Base-by-base conservation (phyloP, 2,113 vertebrate species). In the Notechis scutatus region DNA sequence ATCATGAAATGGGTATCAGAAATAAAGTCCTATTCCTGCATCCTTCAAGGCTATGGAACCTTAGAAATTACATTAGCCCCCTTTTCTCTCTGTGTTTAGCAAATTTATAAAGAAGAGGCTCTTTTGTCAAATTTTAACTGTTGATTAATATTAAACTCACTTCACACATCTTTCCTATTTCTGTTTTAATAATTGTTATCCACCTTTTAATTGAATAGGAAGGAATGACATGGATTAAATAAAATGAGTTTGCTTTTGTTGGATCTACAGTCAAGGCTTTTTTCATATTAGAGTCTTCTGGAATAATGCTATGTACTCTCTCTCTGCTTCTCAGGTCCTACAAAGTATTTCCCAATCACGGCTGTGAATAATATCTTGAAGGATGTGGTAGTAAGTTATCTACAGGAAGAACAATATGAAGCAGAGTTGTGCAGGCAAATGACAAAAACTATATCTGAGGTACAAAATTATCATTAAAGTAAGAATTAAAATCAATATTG, bases 371-470 rank as follows among this genome's bases (percentile, higher is more conserved):
- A 95, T 23, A 98, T 99, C 94, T 97, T 99, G 96, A 97, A 97
- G 97, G 99, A 99, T 0, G 98, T 98, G 45, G 96, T 99, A 34
- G 97, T 95, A 20, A 98, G 92, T 92, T 97, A 97, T 90, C 97
- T 99, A 59, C 97, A 97, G 95, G 98, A 98, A 90, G 98, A 97
- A 96, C 96, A 96, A 45, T 99, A 99, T 94, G 98, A 99, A 94
- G 96, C 97, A 0, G 98, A 98, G 26, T 96, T 97, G 52, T 98
- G 98, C 95, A 97, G 98, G 94, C 97, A 98, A 91, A 97, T 98
- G 98, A 98, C 98, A 24, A 98, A 97, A 95, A 98, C 98, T 0
- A 96, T 99, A 89, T 97, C 98, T 42, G 98, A 99, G 98, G 99
- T 99, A 96, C 61, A 59, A 54, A 15, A 20, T 87, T 47, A 52